phyloP scores from a whole-genome alignment of 2,888 invertebrate species.

The Biston betularia region DNA sequence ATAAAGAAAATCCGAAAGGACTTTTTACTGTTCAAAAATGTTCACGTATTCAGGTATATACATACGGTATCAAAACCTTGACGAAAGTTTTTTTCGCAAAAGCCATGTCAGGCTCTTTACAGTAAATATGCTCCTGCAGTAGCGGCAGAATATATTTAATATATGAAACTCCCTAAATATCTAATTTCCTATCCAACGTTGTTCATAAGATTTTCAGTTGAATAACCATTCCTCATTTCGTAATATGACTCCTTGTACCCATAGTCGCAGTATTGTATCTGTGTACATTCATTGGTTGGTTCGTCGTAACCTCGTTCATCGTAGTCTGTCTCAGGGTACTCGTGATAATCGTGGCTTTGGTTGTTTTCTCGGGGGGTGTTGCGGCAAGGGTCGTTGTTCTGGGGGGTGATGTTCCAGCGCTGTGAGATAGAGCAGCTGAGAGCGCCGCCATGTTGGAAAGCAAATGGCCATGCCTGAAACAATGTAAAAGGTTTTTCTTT shows the following conservation, averaged over 20 bases:
- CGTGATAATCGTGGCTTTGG: conserved; percentile 63
- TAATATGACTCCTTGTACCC: conserved; percentile 78
- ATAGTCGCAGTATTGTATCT: conserved; percentile 73
- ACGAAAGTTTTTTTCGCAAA: no score
- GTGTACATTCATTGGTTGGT: conserved; percentile 59
- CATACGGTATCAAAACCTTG: no score
- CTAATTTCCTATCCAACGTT: conserved; percentile 47
- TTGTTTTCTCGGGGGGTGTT: conserved; percentile 41
- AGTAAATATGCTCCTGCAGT: no score
- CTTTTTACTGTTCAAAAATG: no score
- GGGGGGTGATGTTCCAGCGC: conserved; percentile 72
- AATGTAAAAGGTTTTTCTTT: no score
- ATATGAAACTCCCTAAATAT: background rate
- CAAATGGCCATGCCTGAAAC: conserved; percentile 93
- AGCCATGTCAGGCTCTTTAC: no score
- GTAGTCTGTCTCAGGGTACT: conserved; percentile 76
- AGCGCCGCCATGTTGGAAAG: conserved; percentile 88
- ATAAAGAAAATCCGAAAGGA: no score
- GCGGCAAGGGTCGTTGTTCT: conserved; percentile 51
- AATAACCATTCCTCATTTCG: conserved; percentile 69
- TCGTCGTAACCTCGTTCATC: conserved; percentile 56
- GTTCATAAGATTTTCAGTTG: conserved; percentile 70
- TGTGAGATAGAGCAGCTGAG: conserved; percentile 79
- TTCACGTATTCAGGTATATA: no score
- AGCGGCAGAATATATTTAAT: background rate